A percentile compares a stretch with the other conserved stretches of the same genome.
Conservation (phyloP, 2,888 invertebrate genomes). For the Dysmachus trigonus region DNA sequence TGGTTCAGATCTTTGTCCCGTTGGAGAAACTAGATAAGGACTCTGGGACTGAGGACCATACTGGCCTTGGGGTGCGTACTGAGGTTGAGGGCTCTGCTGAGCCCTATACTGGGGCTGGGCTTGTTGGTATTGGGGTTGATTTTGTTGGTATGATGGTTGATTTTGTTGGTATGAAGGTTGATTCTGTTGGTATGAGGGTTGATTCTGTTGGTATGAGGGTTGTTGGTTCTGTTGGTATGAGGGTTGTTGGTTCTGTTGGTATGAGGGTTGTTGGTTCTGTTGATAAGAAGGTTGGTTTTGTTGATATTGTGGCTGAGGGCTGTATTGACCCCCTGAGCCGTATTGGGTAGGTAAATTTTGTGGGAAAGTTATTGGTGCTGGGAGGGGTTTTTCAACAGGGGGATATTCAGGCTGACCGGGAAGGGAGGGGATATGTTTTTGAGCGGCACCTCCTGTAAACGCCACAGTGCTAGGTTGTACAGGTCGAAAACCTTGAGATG, state of each 20-base stretch:
- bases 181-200: not conserved
- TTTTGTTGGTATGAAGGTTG: not conserved
- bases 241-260: too few species aligned
- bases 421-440: slow-evolving; percentile 15
- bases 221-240: too few species aligned
- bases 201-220: slow-evolving; percentile 55
- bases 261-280: not conserved
- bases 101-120: not conserved
- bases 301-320: slow-evolving; percentile 45
- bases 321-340: slow-evolving; percentile 55
- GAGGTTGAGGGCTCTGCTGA: slow-evolving; percentile 31
- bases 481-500: not conserved
- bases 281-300: not conserved
- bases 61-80: slow-evolving; percentile 13
- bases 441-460: slow-evolving; percentile 34
- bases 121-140: not conserved
- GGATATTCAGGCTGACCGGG: slow-evolving; percentile 23
- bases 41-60: not conserved
- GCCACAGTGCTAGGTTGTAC: slow-evolving; percentile 23
- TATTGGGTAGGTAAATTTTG: not conserved
- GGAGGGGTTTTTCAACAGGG: not conserved
- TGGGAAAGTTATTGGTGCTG: not conserved
- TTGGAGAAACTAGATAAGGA: not conserved
- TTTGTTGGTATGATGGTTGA: not conserved
- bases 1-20: slow-evolving; percentile 34